Evolutionary conservation across 2,113 vertebrate species (phyloP).

Genomic region (Bujurquina vittata): DNA sequence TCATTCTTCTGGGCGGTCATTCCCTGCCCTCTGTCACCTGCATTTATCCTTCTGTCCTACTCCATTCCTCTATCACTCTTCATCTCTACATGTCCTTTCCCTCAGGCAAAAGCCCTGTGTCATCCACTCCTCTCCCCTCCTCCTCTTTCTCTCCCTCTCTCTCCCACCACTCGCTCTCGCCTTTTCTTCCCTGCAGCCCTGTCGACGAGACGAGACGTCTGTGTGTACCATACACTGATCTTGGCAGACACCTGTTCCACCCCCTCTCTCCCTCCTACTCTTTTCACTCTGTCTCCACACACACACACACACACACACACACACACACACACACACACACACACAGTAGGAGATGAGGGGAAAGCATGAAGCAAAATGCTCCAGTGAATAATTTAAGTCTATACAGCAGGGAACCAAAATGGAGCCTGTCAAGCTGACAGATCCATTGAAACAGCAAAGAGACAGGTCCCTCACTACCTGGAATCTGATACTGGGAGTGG

Average conservation of each 20-base stretch:
- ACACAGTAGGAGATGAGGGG: conserved; percentile 39
- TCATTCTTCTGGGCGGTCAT: not conserved
- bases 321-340: not conserved
- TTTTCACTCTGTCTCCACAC: not conserved
- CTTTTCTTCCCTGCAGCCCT: conserved; percentile 60
- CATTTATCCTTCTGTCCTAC: conserved; percentile 50
- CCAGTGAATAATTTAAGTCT: conserved; percentile 78
- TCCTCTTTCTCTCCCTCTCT: not conserved
- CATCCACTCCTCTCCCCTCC: conserved; percentile 36
- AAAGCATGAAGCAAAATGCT: conserved; percentile 73
- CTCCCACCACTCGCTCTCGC: conserved; percentile 40
- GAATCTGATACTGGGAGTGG: conserved; percentile 33
- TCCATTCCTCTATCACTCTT: conserved; percentile 35
- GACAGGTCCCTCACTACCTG: conserved; percentile 60
- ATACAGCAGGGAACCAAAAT: conserved; percentile 75
- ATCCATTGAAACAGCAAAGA: conserved; percentile 64
- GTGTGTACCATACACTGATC: conserved; percentile 72
- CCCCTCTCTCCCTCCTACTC: conserved; percentile 29
- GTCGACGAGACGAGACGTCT: conserved; percentile 69
- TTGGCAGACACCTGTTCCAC: conserved; percentile 77
- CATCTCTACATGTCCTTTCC: conserved; percentile 36
- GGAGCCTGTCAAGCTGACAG: conserved; percentile 75
- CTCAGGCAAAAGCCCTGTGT: conserved; percentile 51
- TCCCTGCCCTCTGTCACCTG: conserved; percentile 47
- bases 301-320: not conserved